Conservation (phyloP, 2,797 vertebrate genomes). For the Aphelocoma californica region DNA sequence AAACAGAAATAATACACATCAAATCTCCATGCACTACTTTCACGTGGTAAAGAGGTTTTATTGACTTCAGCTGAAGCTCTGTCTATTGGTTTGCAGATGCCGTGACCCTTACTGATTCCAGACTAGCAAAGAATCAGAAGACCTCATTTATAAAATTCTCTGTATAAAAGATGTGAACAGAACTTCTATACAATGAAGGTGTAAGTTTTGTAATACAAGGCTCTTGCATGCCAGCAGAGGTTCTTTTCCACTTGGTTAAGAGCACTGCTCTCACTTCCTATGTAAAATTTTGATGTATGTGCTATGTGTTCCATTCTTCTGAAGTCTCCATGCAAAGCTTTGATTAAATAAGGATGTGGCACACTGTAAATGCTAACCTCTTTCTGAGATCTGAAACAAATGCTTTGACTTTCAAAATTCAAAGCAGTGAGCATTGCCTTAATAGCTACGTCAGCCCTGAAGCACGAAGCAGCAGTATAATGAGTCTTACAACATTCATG, state of each 20-base stretch:
- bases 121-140: background rate
- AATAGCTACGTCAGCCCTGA: background rate
- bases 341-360: background rate
- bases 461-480: background rate
- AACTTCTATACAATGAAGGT: background rate
- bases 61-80: background rate
- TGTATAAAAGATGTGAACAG: background rate
- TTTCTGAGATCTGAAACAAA: background rate
- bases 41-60: background rate
- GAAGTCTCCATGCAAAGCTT: background rate
- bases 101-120: background rate
- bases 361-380: background rate
- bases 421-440: background rate
- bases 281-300: background rate
- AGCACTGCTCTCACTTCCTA: background rate
- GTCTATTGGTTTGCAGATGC: background rate
- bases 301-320: background rate
- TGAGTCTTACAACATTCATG: background rate
- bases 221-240: background rate
- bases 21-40: background rate
- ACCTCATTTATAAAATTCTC: background rate
- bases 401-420: background rate
- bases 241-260: background rate
- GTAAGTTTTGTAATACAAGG: background rate
- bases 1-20: background rate